These are phyloP conservation scores for Hiodon tergisus DNA, from an alignment of 2,113 vertebrate genomes.

Conservation along the genomic window DNA sequence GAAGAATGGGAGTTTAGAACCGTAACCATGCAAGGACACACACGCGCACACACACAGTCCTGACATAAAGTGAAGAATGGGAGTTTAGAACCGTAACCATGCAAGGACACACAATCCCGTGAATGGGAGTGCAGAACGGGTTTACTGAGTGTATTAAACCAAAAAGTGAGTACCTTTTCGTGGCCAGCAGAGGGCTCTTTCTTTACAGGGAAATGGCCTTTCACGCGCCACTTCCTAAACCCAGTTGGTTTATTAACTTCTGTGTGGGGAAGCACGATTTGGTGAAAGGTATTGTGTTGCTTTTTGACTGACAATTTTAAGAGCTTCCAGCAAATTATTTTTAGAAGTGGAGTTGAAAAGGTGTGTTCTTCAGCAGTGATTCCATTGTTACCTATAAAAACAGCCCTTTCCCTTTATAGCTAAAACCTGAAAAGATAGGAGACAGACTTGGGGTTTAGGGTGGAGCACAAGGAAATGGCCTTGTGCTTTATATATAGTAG, in stretches of 20 bases:
- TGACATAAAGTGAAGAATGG: no score
- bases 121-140: slow-evolving; percentile 1
- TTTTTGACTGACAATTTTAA: slow-evolving; percentile 9
- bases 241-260: neutral
- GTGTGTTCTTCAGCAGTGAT: slow-evolving; percentile 7
- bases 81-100: slow-evolving; percentile 9
- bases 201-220: slow-evolving; percentile 35
- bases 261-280: slow-evolving; percentile 1
- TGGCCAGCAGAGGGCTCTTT: slow-evolving; percentile 60
- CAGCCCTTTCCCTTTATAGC: neutral
- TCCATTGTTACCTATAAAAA: slow-evolving; percentile 15
- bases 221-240: neutral
- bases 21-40: slow-evolving; percentile 24
- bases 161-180: neutral
- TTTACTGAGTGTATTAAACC: neutral
- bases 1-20: no score
- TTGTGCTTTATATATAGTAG: neutral
- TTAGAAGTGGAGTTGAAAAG: slow-evolving; percentile 2
- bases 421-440: neutral
- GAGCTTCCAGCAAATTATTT: slow-evolving; percentile 3
- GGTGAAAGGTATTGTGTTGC: neutral
- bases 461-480: neutral
- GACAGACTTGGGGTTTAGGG: neutral
- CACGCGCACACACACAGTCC: no score
- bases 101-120: slow-evolving; percentile 16